Percentiles rank a stretch among this genome's conserved stretches.
Conservation (phyloP, 2,113 vertebrate species). For the Pungitius pungitius region DNA sequence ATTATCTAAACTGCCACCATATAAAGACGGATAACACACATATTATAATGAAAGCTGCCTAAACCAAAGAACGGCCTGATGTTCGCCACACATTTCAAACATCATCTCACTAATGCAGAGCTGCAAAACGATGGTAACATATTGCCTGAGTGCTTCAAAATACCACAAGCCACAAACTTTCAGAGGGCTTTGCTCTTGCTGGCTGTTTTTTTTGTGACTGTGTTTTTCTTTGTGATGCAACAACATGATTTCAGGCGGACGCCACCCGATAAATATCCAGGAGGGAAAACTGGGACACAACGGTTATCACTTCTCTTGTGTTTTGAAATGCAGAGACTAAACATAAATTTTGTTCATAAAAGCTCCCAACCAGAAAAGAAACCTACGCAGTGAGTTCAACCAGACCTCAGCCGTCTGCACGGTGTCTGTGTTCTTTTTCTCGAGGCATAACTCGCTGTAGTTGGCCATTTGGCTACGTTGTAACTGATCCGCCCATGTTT, state of each 20-base stretch:
- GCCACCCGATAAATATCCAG: constrained; percentile 44
- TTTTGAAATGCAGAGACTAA: constrained; percentile 37
- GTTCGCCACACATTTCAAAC: neutral
- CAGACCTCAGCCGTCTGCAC: neutral
- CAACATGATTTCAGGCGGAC: constrained; percentile 50
- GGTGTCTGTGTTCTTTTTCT: neutral
- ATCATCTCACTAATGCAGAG: neutral
- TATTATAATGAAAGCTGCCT: neutral
- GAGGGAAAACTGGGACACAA: constrained; percentile 31
- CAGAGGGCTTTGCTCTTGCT: constrained; percentile 10
- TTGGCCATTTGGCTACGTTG: constrained; percentile 6
- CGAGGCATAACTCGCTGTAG: neutral
- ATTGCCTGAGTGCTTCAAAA: constrained; percentile 24
- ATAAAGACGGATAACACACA: neutral
- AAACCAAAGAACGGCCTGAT: neutral
- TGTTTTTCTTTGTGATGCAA: constrained; percentile 51
- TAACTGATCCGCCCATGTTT: constrained; percentile 39
- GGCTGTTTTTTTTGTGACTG: constrained; percentile 43
- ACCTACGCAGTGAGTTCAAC: neutral
- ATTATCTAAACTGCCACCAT: neutral
- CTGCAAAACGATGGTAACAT: constrained; percentile 4
- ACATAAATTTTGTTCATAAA: neutral
- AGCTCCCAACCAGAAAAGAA: neutral
- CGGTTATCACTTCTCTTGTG: constrained; percentile 17
- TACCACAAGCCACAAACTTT: constrained; percentile 5